A percentile compares a stretch with the other conserved stretches of the same genome.
These are phyloP conservation scores for Aradophagus sp. DNA, from an alignment of 1,140 invertebrate species.

Conservation along the genomic window DNA sequence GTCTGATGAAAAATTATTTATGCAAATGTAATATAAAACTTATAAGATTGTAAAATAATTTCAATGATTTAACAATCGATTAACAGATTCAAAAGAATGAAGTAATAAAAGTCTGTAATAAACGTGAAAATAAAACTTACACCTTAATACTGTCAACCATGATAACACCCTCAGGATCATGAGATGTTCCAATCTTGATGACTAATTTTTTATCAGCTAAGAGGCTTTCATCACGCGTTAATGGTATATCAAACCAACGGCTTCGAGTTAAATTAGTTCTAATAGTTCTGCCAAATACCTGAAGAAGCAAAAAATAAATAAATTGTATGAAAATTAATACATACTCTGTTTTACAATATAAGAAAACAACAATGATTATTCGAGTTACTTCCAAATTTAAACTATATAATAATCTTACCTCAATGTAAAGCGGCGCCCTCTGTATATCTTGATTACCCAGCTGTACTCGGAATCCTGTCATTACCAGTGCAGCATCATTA, in stretches of 20 bases:
- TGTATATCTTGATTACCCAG: constrained; percentile 91
- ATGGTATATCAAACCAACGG: constrained; percentile 96
- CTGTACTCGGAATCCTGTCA: constrained; percentile 89
- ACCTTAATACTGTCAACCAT: constrained; percentile 96
- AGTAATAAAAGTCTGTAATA: too few relatives aligned
- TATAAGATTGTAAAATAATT: constrained; percentile 6
- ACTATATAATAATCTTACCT: constrained; percentile 74
- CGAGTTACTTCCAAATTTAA: too few relatives aligned
- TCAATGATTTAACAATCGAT: too few relatives aligned
- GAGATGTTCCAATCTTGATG: constrained; percentile 92
- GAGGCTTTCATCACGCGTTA: constrained; percentile 95
- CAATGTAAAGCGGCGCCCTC: constrained; percentile 88
- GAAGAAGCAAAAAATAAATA: too few relatives aligned
- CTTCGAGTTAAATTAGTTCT: constrained; percentile 84
- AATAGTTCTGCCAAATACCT: constrained; percentile 89
- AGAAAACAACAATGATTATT: too few relatives aligned
- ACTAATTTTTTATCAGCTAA: constrained; percentile 93
- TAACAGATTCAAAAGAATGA: too few relatives aligned
- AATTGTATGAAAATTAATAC: too few relatives aligned
- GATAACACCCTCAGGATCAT: constrained; percentile 90
- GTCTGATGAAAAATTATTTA: too few relatives aligned
- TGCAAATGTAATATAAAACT: too few relatives aligned
- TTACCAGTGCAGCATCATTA: constrained; percentile 89
- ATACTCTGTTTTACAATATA: too few relatives aligned
- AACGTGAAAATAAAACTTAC: too few relatives aligned